phyloP scores from a whole-genome alignment of 2,888 invertebrate species.

The Elmis aenea region DNA sequence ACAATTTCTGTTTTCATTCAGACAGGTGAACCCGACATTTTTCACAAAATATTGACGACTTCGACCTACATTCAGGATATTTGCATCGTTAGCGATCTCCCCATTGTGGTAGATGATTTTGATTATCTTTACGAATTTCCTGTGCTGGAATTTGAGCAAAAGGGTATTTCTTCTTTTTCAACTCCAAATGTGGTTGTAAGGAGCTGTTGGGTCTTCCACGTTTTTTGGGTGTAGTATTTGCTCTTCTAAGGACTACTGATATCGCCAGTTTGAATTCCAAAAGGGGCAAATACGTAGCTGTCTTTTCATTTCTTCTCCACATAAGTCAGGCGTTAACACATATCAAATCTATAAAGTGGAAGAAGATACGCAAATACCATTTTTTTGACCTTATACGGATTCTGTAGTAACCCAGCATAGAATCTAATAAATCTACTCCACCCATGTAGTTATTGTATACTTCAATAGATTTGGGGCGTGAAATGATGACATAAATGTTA shows the following conservation, averaged over 20 bases:
- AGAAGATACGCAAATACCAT: constrained; percentile 16
- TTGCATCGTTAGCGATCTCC: background rate
- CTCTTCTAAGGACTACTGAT: background rate
- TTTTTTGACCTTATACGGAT: constrained; percentile 17
- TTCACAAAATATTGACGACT: background rate
- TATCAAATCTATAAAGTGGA: constrained; percentile 17
- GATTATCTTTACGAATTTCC: background rate
- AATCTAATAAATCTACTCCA: constrained; percentile 23
- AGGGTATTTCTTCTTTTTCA: background rate
- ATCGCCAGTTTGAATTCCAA: background rate
- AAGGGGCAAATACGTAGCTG: background rate
- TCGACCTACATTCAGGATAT: background rate
- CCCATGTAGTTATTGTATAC: constrained; percentile 26
- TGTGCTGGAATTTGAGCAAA: background rate
- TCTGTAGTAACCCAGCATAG: constrained; percentile 18
- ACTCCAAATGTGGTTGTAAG: background rate
- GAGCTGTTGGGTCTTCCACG: background rate
- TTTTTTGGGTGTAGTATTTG: background rate
- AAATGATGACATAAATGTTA: constrained; percentile 1
- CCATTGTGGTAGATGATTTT: background rate
- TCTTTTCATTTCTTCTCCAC: background rate
- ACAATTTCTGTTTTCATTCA: background rate
- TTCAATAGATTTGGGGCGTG: constrained; percentile 15
- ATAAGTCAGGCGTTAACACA: constrained; percentile 12
- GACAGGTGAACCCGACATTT: background rate